Evolutionary conservation across 2,113 vertebrate species (phyloP).

Genomic region (Aptenodytes forsteri): DNA sequence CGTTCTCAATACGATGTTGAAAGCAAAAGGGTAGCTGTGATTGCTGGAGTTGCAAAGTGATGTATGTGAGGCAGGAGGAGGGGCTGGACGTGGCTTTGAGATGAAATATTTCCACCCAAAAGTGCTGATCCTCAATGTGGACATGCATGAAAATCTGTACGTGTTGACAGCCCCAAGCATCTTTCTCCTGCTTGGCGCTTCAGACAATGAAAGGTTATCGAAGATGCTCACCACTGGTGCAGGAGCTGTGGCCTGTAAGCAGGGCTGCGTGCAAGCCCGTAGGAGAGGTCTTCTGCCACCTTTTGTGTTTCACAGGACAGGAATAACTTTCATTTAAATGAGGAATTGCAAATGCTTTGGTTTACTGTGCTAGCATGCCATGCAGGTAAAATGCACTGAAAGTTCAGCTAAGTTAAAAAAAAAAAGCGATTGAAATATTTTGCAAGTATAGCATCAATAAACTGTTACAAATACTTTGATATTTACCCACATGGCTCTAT

Average conservation of each 20-base stretch:
- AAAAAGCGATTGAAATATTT: not conserved
- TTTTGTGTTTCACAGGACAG: not conserved
- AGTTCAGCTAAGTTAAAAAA: not conserved
- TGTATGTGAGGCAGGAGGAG: not conserved
- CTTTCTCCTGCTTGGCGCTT: not conserved
- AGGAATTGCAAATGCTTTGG: not conserved
- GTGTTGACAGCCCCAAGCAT: rapidly evolving
- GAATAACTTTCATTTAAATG: not conserved
- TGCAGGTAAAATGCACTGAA: not conserved
- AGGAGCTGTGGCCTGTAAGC: not conserved
- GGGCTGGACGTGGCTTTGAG: not conserved
- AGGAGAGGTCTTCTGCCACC: too few species aligned
- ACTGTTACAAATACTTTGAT: not conserved
- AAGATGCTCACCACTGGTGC: not conserved
- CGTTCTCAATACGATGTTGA: not conserved
- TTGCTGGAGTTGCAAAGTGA: not conserved
- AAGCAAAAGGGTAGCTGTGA: not conserved
- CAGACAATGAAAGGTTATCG: rapidly evolving
- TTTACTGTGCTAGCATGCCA: rapidly evolving
- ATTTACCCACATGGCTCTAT: not conserved
- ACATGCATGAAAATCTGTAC: rapidly evolving
- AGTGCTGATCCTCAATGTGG: not conserved
- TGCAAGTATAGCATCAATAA: not conserved
- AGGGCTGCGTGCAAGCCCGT: not conserved
- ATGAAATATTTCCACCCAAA: too few species aligned